Evolutionary conservation across 2,113 vertebrate species (phyloP).

Genomic region (human (Homo sapiens)): GRCh38 chr14:66550001-66550500

Average conservation of each 20-base stretch:
- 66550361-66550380: background rate
- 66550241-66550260: background rate
- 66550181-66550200: background rate
- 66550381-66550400: background rate
- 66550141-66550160: background rate
- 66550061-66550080: background rate
- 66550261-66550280: background rate
- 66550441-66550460: background rate
- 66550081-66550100: background rate
- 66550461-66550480: background rate
- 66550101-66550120: background rate
- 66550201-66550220: background rate
- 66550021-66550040: background rate
- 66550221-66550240: background rate
- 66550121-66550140: background rate
- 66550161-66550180: background rate
- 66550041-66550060: background rate
- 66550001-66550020: background rate
- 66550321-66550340: background rate
- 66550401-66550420: background rate
- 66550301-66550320: background rate
- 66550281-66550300: background rate
- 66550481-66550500: background rate
- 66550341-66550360: background rate
- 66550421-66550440: background rate